Evolutionary conservation across 2,888 invertebrate species (phyloP), one percentile per base, ranked within the genome.

Genomic region (Oasisia sp.): DNA sequence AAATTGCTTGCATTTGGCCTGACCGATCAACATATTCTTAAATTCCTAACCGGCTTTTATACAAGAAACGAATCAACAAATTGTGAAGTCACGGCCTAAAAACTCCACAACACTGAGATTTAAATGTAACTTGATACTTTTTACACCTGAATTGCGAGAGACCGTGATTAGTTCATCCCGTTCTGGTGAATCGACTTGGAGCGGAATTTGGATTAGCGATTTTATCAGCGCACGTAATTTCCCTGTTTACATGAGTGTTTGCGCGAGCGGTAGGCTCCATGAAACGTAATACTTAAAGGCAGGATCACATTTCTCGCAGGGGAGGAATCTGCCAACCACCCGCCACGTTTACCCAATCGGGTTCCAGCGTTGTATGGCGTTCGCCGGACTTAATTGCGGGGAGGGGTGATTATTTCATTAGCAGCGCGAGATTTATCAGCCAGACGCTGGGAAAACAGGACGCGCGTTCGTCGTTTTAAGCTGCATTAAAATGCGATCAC

Each of bases 401-500:
- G n/a, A 74, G 74, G n/a, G n/a, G 3, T n/a, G 74, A 74, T 74
- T 74, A 74, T n/a, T 27, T 74, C 58, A 58, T 58, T 58, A 58
- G 14, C 19, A 58, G 58, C 58, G 58, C 58, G 19, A 58, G 74
- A 74, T 74, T 74, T 74, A 74, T 74, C 74, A 27, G 74, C 74
- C 74, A 74, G 74, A 74, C 74, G 7, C 7, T 74, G 74, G 27
- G 74, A 0, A 74, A 74, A 74, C 74, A 74, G 27, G 19, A n/a
- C 74, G 27, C 27, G 74, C n/a, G 27, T 74, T 19, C n/a, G 74
- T 74, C 74, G 74, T 74, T 74, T 19, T 74, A 74, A 74, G 74
- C 74, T n/a, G 74, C 27, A 27, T 74, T 74, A 74, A 74, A 74
- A 74, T 74, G 74, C 74, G 74, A 74, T 74, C 74, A 74, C 74